A percentile compares a stretch with the other conserved stretches of the same genome.
Evolutionary conservation across 2,797 vertebrate species (phyloP).

Genomic region (Euphonia xanthogaster): DNA sequence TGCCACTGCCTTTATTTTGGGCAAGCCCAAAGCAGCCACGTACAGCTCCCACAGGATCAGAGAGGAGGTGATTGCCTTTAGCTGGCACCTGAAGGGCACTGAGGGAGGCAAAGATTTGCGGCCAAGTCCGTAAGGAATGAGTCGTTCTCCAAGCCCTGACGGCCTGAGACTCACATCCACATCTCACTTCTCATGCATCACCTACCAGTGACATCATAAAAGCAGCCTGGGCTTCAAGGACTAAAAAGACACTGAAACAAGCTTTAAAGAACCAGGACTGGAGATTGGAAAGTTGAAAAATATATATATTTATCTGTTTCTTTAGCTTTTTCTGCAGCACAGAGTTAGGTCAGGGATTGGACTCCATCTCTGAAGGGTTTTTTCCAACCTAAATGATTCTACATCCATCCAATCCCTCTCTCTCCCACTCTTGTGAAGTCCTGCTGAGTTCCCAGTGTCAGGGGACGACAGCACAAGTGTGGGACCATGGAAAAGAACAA

Average conservation of each 20-base stretch:
- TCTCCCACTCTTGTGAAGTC: background rate
- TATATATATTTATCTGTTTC: background rate
- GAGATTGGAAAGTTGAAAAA: background rate
- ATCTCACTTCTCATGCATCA: background rate
- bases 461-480: background rate
- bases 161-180: background rate
- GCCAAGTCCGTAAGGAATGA: background rate
- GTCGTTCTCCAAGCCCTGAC: background rate
- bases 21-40: background rate
- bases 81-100: background rate
- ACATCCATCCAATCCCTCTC: background rate
- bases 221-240: slow-evolving; percentile 23
- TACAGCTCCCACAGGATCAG: background rate
- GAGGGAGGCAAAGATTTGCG: background rate
- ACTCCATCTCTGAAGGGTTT: background rate
- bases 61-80: background rate
- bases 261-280: background rate
- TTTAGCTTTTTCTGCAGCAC: background rate
- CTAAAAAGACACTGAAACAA: background rate
- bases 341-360: background rate
- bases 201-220: background rate
- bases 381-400: background rate
- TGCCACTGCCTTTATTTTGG: background rate
- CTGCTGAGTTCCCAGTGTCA: background rate
- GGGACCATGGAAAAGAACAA: background rate